These are phyloP conservation scores for Ptychobarbus kaznakovi DNA, from an alignment of 2,797 vertebrate genomes.

Conservation along the genomic window DNA sequence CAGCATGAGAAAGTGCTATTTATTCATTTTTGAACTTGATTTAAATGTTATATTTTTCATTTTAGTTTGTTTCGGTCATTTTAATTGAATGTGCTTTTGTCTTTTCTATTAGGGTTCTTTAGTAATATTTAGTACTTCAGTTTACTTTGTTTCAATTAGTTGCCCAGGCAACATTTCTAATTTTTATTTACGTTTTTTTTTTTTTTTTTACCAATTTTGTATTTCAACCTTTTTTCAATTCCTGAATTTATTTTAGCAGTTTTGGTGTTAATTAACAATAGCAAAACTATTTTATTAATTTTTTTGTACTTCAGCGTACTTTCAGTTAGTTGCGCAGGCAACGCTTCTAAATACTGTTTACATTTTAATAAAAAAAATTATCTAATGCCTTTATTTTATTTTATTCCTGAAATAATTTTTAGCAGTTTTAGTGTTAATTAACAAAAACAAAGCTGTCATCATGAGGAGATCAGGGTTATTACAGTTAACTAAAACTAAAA, in stretches of 20 bases:
- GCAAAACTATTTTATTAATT: background rate
- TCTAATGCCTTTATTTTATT: background rate
- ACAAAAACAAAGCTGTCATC: background rate
- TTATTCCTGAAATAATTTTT: background rate
- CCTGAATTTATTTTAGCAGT: background rate
- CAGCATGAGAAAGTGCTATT: too few species aligned
- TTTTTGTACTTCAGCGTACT: background rate
- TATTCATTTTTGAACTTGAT: background rate
- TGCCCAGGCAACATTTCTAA: background rate
- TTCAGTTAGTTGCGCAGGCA: background rate
- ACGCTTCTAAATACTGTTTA: background rate
- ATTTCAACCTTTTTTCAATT: background rate
- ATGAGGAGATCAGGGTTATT: background rate
- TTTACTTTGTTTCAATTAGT: background rate
- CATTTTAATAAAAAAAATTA: background rate
- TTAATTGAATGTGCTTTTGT: background rate
- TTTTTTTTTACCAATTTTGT: background rate
- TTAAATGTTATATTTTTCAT: background rate
- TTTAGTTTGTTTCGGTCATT: too few species aligned
- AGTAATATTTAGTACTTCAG: background rate
- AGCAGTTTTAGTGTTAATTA: background rate
- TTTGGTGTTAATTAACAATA: background rate
- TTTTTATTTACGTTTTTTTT: background rate
- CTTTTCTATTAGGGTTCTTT: background rate
- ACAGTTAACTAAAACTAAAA: background rate